phyloP scores from a whole-genome alignment of 2,888 invertebrate species.

The Meta bourneti region DNA sequence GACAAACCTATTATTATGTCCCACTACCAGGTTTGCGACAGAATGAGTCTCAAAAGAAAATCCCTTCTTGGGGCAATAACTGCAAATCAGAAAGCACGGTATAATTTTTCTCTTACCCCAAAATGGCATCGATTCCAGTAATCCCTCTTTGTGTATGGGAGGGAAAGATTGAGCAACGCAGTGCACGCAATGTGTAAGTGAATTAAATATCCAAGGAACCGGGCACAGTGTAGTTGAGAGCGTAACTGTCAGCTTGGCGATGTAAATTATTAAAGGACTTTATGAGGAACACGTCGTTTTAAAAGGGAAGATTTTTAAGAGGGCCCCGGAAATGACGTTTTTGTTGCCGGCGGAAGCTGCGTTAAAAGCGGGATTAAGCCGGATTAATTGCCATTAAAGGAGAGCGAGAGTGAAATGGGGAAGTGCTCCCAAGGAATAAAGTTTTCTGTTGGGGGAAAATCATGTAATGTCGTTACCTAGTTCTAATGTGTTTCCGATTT shows the following conservation, averaged over 20 bases:
- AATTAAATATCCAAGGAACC: constrained; percentile 49
- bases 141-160: not conserved
- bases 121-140: not conserved
- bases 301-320: constrained; percentile 11
- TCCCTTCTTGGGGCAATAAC: not conserved
- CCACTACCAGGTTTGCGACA: not conserved
- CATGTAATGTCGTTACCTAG: not conserved
- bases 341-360: constrained; percentile 56
- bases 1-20: not conserved
- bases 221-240: not conserved
- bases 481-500: constrained; percentile 36
- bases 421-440: constrained; percentile 12
- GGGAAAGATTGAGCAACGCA: constrained; percentile 46
- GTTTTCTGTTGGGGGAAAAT: not conserved
- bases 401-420: not conserved
- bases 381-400: constrained; percentile 62
- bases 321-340: constrained; percentile 69
- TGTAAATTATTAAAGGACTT: constrained; percentile 69
- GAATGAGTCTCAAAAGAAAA: not conserved
- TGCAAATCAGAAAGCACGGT: not conserved
- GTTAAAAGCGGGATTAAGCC: constrained; percentile 69
- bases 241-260: constrained; percentile 5
- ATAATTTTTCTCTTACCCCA: not conserved
- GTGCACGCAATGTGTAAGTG: constrained; percentile 62
- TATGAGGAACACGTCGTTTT: constrained; percentile 32